phyloP scores from a whole-genome alignment of 53 echinoderm and acorn worm species.

The Arbacia lixula region DNA sequence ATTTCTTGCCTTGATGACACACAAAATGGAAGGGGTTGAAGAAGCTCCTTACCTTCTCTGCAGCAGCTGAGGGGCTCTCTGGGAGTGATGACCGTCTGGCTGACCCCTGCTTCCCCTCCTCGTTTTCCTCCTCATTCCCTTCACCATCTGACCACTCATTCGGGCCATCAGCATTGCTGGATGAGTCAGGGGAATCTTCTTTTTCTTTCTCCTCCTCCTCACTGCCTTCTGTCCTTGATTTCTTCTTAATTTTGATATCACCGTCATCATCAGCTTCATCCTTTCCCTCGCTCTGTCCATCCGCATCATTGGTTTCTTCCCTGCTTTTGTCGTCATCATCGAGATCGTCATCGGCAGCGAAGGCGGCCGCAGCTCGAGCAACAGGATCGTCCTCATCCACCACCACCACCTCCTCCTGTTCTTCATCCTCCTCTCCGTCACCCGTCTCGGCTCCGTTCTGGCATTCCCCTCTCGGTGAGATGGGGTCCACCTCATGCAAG shows the following conservation, averaged over 20 bases:
- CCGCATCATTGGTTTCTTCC: background rate
- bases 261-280: background rate
- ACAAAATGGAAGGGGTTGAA: background rate
- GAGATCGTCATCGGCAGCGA: conserved; percentile 29
- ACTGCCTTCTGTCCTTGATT: conserved; percentile 8
- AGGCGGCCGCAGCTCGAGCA: conserved; percentile 36
- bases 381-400: conserved; percentile 16
- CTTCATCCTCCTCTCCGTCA: conserved; percentile 36
- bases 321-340: background rate
- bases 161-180: conserved; percentile 11
- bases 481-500: conserved; percentile 48
- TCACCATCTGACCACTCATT: conserved; percentile 13
- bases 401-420: too few relatives aligned
- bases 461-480: conserved; percentile 25
- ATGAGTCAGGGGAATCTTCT: conserved; percentile 1
- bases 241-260: conserved; percentile 34
- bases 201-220: conserved; percentile 8
- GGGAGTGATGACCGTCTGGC: background rate
- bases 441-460: background rate
- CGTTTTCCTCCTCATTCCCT: background rate
- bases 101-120: background rate
- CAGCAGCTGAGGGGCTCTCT: conserved; percentile 57
- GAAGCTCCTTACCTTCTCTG: conserved; percentile 53
- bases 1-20: too few relatives aligned
- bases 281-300: conserved; percentile 10